Conservation (phyloP, 2,113 vertebrate genomes). For the Siniperca chuatsi region DNA sequence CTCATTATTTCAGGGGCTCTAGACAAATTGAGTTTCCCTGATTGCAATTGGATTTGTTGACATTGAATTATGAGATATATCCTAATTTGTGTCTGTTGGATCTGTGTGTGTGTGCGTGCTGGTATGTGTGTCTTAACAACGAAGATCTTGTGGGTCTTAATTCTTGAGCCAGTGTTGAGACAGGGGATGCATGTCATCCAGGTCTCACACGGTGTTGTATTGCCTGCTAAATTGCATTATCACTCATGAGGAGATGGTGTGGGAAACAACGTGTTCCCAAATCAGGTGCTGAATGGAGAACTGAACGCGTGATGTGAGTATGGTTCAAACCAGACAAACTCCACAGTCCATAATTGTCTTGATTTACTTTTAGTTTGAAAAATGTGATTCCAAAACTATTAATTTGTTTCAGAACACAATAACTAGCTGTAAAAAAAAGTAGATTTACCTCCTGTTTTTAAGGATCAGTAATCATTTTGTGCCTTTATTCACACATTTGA, state of each 20-base stretch:
- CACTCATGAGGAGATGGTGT: slow-evolving; percentile 69
- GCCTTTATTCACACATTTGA: neutral
- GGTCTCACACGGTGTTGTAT: slow-evolving; percentile 67
- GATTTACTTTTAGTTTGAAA: neutral
- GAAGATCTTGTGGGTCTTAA: slow-evolving; percentile 58
- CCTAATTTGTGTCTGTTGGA: slow-evolving; percentile 78
- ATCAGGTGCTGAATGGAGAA: slow-evolving; percentile 49
- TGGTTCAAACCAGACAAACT: slow-evolving; percentile 34
- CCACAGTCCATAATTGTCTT: neutral
- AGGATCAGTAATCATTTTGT: neutral
- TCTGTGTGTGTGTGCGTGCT: slow-evolving; percentile 32
- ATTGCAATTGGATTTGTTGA: slow-evolving; percentile 87
- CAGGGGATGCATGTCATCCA: slow-evolving; percentile 41
- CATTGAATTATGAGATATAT: slow-evolving; percentile 88
- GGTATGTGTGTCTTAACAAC: neutral
- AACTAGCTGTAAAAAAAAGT: neutral
- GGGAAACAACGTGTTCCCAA: slow-evolving; percentile 67
- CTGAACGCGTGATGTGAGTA: slow-evolving; percentile 33
- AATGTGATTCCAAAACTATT: neutral
- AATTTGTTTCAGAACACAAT: neutral
- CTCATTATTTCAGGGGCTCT: slow-evolving; percentile 73
- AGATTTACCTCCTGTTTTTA: neutral
- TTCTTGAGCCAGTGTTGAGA: slow-evolving; percentile 42
- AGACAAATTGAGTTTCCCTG: slow-evolving; percentile 86
- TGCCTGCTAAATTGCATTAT: slow-evolving; percentile 78